A percentile compares a stretch with the other conserved stretches of the same genome.
phyloP scores from a whole-genome alignment of 2,888 invertebrate genomes.

The Salpingus planirostris region DNA sequence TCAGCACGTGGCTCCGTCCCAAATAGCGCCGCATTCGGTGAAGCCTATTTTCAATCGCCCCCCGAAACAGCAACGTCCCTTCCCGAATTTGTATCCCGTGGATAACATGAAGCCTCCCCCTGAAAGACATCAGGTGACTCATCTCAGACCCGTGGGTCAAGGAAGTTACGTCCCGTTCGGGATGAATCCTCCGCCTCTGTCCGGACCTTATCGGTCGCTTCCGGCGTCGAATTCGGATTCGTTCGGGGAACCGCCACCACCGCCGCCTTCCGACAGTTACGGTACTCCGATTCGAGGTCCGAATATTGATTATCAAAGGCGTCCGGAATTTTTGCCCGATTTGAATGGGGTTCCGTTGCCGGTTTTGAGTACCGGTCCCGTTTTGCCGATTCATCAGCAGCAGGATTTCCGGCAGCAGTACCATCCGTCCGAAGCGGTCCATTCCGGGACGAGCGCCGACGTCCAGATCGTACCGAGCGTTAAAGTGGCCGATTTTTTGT shows the following conservation, averaged over 20 bases:
- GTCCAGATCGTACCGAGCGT: slow-evolving; percentile 56
- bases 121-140: no score
- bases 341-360: slow-evolving; percentile 50
- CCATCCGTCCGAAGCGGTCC: slow-evolving; percentile 4
- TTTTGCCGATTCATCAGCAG: slow-evolving; percentile 43
- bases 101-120: no score
- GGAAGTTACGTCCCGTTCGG: slow-evolving; percentile 10
- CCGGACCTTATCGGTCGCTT: slow-evolving; percentile 18
- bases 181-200: slow-evolving; percentile 18
- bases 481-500: slow-evolving; percentile 57
- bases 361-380: slow-evolving; percentile 47
- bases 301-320: slow-evolving; percentile 22
- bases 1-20: no score
- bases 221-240: slow-evolving; percentile 4
- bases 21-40: no score
- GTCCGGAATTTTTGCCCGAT: slow-evolving; percentile 24
- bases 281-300: slow-evolving; percentile 38
- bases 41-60: no score
- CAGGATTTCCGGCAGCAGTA: slow-evolving; percentile 47
- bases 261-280: slow-evolving; percentile 36
- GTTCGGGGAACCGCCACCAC: slow-evolving; percentile 15
- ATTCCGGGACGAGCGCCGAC: no score
- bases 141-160: slow-evolving; percentile 11
- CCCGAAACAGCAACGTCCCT: no score
- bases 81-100: no score